Evolutionary conservation across 64 coral and sea anemone species (phyloP), one percentile per base, ranked within the genome.

Genomic region (Porites lutea): DNA sequence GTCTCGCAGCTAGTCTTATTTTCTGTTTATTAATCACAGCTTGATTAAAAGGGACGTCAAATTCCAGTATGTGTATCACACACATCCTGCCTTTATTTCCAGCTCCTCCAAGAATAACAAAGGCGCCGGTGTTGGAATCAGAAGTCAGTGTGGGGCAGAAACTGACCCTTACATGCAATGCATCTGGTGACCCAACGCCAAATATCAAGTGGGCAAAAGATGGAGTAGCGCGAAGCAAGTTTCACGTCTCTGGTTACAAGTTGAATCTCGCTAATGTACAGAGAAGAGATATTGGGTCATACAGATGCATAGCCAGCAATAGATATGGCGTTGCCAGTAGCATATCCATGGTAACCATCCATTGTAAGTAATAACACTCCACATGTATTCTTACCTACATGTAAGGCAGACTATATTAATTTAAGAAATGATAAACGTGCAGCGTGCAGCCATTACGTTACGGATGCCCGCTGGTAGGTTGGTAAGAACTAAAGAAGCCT

Each of bases 241-340:
- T 82, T 10, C 64, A 65, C 65, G 79, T 8, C 2, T 13, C 23
- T 48, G 79, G 79, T 65, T n/a, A 44, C 13, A 57, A 9, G 54
- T 12, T 57, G 5, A 13, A 82, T 65, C 46, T 82, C 10, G 44
- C 65, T 4, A 65, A 19, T 3, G 60, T 50, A 19, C 5, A 65
- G 43, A 19, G 12, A 43, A 16, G 48, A 15, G 60, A 82, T 82
- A 60, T 15, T 48, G 79, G 79, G 48, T 82, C 79, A 65, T 82
- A 82, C 79, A 65, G 37, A 48, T 82, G 79, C 50, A 82, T 14
- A 48, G 79, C 59, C 4, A 43, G 58, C 11, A 82, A 82, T 82
- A 60, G 79, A 65, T 82, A 65, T 65, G 79, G 79, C 4, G n/a
- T 7, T 49, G 60, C 7, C 13, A n/a, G 59, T 19, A 48, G 37